These are phyloP conservation scores for Mustela lutreola DNA, from an alignment of 2,113 vertebrate genomes.

Conservation along the genomic window DNA sequence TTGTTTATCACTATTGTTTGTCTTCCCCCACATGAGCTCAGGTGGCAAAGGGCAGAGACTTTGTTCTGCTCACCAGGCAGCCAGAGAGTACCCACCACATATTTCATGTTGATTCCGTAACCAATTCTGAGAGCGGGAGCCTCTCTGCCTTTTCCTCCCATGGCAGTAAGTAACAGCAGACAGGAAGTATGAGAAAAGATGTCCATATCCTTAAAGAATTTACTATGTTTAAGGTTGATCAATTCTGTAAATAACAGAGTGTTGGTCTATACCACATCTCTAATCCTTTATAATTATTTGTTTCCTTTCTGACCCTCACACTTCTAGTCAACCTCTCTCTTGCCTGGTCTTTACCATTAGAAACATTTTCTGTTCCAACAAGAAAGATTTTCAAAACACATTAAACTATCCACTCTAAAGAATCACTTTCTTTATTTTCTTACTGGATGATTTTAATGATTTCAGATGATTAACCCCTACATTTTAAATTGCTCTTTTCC, in stretches of 20 bases:
- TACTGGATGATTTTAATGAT: conserved; percentile 17
- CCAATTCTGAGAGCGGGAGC: background rate
- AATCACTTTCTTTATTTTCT: background rate
- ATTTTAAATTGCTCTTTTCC: background rate
- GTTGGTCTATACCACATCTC: background rate
- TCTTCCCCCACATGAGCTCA: background rate
- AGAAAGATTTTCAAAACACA: background rate
- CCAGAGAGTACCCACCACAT: background rate
- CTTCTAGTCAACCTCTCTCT: background rate
- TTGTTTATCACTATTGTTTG: background rate
- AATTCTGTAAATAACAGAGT: background rate
- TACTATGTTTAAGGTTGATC: background rate
- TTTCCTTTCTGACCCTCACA: background rate
- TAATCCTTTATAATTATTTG: background rate
- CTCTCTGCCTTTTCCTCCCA: background rate
- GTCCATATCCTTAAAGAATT: background rate
- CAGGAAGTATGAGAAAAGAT: background rate
- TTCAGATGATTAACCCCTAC: background rate
- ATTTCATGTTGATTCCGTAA: background rate
- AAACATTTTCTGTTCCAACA: background rate
- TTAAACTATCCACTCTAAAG: background rate
- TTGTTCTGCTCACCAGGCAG: background rate
- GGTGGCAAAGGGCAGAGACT: background rate
- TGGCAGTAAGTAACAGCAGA: background rate
- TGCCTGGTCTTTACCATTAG: background rate